These are phyloP conservation scores for Epinotia brunnichana DNA, from an alignment of 2,888 invertebrate genomes.

Conservation along the genomic window DNA sequence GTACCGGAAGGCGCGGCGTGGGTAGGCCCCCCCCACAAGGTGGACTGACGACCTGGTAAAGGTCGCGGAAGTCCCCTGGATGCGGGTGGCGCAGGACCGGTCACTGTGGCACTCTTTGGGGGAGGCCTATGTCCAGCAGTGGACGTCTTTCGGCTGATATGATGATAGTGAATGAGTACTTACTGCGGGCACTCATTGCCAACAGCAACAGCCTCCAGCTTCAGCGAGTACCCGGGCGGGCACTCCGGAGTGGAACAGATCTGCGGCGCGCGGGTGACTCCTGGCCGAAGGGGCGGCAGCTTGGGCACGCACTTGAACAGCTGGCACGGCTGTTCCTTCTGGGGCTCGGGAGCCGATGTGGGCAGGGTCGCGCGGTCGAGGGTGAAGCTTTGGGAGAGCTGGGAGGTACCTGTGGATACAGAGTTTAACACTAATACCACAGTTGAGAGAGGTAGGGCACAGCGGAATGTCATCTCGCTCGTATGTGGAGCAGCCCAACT, in stretches of 20 bases:
- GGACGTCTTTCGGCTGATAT: too few species aligned
- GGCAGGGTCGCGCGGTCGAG: constrained; percentile 64
- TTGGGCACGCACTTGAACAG: constrained; percentile 83
- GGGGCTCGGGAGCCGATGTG: constrained; percentile 39
- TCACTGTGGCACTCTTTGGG: too few species aligned
- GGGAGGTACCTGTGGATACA: constrained; percentile 53
- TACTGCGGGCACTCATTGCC: constrained; percentile 79
- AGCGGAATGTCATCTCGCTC: too few species aligned
- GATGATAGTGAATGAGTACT: constrained; percentile 52
- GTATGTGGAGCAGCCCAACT: too few species aligned
- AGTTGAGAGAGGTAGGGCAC: too few species aligned
- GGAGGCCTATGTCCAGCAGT: too few species aligned
- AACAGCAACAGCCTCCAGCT: constrained; percentile 66
- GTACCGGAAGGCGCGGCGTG: too few species aligned
- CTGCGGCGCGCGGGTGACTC: constrained; percentile 56
- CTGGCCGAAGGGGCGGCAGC: constrained; percentile 73
- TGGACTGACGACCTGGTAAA: too few species aligned
- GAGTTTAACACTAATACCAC: too few species aligned
- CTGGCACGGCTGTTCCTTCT: constrained; percentile 65
- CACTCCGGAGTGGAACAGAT: constrained; percentile 81
- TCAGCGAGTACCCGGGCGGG: constrained; percentile 84
- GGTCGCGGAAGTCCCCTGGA: too few species aligned
- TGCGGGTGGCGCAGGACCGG: too few species aligned
- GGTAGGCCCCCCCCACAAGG: too few species aligned
- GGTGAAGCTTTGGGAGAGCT: constrained; percentile 64